Evolutionary conservation across 1,140 invertebrate species (phyloP).

Genomic region (Armadillidium nasatum): DNA sequence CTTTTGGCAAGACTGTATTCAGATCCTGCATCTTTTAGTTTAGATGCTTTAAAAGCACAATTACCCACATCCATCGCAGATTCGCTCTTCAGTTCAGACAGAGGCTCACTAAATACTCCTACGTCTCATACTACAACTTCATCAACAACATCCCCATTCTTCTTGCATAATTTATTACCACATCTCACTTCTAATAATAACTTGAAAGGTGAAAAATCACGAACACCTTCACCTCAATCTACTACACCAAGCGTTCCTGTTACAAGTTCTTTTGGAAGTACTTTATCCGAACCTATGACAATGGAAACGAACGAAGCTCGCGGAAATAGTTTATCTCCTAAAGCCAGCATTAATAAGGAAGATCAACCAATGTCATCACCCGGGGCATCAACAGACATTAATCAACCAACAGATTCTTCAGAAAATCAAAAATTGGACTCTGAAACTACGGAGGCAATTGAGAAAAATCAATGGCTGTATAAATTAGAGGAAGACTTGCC

Average conservation of each 20-base stretch:
- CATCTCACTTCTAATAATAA: conserved; percentile 41
- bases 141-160: conserved; percentile 53
- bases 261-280: conserved; percentile 49
- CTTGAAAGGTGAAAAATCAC: conserved; percentile 37
- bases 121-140: conserved; percentile 34
- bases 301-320: conserved; percentile 46
- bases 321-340: conserved; percentile 22
- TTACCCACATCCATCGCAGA: conserved; percentile 46
- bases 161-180: conserved; percentile 42
- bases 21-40: conserved; percentile 58
- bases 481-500: conserved; percentile 45
- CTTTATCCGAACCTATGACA: conserved; percentile 49
- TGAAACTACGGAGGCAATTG: conserved; percentile 41
- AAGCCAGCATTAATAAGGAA: not conserved
- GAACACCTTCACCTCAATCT: conserved; percentile 45
- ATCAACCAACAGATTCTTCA: not conserved
- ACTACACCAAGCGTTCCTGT: conserved; percentile 45
- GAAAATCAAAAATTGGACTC: not conserved
- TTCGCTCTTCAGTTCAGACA: conserved; percentile 44
- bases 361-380: not conserved
- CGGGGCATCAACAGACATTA: not conserved
- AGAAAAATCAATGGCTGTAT: conserved; percentile 31
- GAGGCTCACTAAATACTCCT: conserved; percentile 14
- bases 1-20: conserved; percentile 75
- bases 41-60: conserved; percentile 56